These are phyloP conservation scores for Holacanthus passer DNA, from an alignment of 2,113 vertebrate genomes.

Conservation along the genomic window DNA sequence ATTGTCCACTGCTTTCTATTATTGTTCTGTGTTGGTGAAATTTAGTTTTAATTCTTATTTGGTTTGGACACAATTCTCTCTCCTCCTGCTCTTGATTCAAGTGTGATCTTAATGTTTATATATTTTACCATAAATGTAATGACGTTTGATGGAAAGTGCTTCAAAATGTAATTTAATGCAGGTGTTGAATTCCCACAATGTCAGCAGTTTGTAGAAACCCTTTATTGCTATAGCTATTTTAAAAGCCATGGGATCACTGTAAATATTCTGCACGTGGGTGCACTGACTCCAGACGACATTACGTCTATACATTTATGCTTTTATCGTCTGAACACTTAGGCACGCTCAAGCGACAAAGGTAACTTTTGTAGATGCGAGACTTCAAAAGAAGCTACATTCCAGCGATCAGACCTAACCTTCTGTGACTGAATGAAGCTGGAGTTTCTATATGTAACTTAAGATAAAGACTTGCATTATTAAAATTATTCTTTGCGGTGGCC, in stretches of 20 bases:
- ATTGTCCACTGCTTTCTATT: neutral
- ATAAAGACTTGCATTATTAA: slow-evolving; percentile 17
- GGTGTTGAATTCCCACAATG: neutral
- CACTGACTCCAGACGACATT: neutral
- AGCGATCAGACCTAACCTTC: slow-evolving; percentile 4
- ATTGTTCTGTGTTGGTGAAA: too few species aligned
- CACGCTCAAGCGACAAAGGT: neutral
- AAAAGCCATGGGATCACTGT: neutral
- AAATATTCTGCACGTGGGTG: neutral
- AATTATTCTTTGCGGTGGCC: neutral
- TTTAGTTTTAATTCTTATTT: neutral
- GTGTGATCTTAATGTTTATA: too few species aligned
- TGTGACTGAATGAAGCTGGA: slow-evolving; percentile 16
- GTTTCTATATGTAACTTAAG: neutral
- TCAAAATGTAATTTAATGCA: neutral
- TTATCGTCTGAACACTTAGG: neutral
- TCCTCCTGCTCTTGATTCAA: too few species aligned
- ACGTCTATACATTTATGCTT: neutral
- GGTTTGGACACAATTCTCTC: neutral
- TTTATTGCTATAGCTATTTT: neutral
- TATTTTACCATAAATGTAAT: neutral
- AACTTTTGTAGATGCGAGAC: neutral
- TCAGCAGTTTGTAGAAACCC: neutral
- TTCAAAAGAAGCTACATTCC: neutral
- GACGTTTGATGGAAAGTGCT: neutral